Evolutionary conservation across 2,888 invertebrate species (phyloP), one percentile per base, ranked within the genome.

Genomic region (Geotrupes spiniger): DNA sequence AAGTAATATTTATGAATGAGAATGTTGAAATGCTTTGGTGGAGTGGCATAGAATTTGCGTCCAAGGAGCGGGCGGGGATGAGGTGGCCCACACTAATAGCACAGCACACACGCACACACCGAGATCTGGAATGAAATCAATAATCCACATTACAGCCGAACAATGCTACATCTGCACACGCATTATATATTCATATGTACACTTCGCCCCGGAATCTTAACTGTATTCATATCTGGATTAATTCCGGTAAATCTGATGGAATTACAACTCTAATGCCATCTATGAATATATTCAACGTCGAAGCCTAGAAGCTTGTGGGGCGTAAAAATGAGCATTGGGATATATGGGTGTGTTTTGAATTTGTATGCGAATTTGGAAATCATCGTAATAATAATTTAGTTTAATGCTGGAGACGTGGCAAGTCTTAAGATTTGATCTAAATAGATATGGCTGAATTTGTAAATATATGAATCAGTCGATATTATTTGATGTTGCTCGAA

Each of bases 131-230:
- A 58, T 53, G 57, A 56, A 59, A 59, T 59, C 59, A 59, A 59
- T 59, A 59, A 64, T 64, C 62, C 61, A 62, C 63, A 63, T 62
- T 63, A 63, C 59, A 46, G 55, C 57, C 53, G 60, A 64, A 63
- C 63, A 64, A 64, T 63, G 61, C 56, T 60, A 64, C 62, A 66
- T 66, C 63, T 66, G 62, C 63, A 65, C 65, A 66, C 65, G 63
- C 65, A 66, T 66, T 66, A 66, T 59, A 63, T 61, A 68, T 66
- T 66, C 66, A 64, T 63, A 56, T 49, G 56, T 54, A 50, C 42
- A 41, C 38, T 21, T 37, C 45, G 36, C 39, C 45, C 41, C 26
- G 36, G 44, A 49, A 49, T 49, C 49, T 49, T 45, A 44, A 41
- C 41, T 49, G 43, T 43, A 42, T 49, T 49, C 49, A 42, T 49